These are phyloP conservation scores for Larimichthys polyactis DNA, from an alignment of 2,113 vertebrate genomes.

Conservation along the genomic window DNA sequence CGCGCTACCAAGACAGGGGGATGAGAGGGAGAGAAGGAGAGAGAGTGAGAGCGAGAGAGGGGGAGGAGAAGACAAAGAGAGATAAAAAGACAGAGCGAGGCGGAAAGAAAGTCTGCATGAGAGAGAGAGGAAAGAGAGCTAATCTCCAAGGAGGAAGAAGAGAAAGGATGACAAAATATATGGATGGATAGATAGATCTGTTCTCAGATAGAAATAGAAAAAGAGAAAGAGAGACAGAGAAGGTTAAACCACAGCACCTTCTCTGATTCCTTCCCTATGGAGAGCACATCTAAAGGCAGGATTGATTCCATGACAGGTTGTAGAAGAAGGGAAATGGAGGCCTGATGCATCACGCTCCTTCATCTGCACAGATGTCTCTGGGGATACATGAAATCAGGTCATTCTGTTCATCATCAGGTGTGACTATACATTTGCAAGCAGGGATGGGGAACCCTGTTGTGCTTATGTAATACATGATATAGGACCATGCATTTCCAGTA, in stretches of 20 bases:
- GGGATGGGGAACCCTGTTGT: conserved; percentile 54
- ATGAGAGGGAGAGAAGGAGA: conserved; percentile 10
- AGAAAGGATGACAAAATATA: conserved; percentile 63
- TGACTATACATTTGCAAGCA: conserved; percentile 62
- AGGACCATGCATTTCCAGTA: conserved; percentile 3
- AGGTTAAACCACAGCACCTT: conserved; percentile 72
- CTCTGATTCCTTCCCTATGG: conserved; percentile 70
- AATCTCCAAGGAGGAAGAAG: conserved; percentile 57
- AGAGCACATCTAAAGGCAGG: conserved; percentile 72
- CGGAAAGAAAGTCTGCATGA: conserved; percentile 56
- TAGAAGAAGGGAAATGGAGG: conserved; percentile 66
- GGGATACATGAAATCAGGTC: conserved; percentile 80
- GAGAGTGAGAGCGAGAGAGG: background rate
- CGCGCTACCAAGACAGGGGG: conserved; percentile 55
- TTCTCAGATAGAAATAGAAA: conserved; percentile 54
- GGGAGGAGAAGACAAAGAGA: conserved; percentile 19
- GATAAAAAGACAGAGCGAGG: conserved; percentile 55
- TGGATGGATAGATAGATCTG: conserved; percentile 62
- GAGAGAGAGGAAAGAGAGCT: conserved; percentile 45
- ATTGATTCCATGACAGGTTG: conserved; percentile 80
- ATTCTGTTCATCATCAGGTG: conserved; percentile 77
- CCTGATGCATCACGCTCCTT: conserved; percentile 71
- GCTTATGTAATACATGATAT: conserved; percentile 58
- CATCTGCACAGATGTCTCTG: conserved; percentile 74
- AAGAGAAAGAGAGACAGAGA: conserved; percentile 47